phyloP scores from a whole-genome alignment of 2,797 vertebrate genomes.

The Hafferia zeledoni region DNA sequence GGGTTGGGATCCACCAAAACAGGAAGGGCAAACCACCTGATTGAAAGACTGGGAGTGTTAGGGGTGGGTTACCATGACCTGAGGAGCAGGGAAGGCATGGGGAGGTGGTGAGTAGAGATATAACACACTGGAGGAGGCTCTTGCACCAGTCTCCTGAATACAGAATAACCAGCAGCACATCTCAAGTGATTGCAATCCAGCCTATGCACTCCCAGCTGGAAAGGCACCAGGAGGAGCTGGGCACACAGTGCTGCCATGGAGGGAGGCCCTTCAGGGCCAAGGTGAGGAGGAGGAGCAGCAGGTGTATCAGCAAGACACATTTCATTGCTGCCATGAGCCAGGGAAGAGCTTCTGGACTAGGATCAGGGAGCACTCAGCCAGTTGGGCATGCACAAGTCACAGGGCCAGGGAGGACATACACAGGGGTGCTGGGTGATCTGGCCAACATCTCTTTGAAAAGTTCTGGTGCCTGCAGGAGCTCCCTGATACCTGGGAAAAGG shows the following conservation, averaged over 20 bases:
- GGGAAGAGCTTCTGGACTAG: neutral
- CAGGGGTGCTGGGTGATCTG: neutral
- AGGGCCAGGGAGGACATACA: neutral
- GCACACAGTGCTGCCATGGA: neutral
- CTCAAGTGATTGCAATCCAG: neutral
- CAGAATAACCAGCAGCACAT: fast-evolving
- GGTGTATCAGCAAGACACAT: neutral
- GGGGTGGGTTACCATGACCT: neutral
- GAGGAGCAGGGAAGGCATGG: neutral
- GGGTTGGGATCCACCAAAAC: neutral
- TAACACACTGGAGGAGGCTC: neutral
- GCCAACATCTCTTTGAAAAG: neutral
- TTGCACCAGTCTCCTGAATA: fast-evolving
- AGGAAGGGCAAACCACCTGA: neutral
- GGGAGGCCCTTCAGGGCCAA: neutral
- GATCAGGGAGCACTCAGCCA: neutral
- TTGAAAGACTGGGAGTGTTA: neutral
- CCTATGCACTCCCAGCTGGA: neutral
- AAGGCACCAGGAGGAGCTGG: neutral
- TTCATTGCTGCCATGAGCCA: fast-evolving
- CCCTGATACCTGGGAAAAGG: neutral
- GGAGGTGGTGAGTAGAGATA: neutral
- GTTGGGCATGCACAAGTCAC: neutral
- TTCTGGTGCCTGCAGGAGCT: neutral
- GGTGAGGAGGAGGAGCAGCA: neutral